phyloP scores from a whole-genome alignment of 2,113 vertebrate genomes.

The Antennarius striatus region DNA sequence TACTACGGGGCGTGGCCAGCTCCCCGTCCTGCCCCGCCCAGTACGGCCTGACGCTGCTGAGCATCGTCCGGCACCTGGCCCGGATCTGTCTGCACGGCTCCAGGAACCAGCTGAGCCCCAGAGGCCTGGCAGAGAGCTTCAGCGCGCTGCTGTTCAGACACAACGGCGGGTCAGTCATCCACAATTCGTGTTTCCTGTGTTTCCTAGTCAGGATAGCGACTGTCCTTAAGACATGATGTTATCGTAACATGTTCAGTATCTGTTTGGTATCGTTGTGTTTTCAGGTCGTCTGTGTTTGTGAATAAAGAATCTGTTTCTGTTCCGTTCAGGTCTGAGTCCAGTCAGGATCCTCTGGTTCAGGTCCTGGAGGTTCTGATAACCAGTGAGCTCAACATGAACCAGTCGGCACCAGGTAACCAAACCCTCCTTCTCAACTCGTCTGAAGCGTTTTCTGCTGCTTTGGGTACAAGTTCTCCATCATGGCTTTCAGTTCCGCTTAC shows the following conservation, averaged over 20 bases:
- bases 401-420: constrained; percentile 89
- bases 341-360: constrained; percentile 86
- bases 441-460: not conserved
- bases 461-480: not conserved
- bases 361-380: constrained; percentile 90
- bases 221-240: no score
- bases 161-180: constrained; percentile 76
- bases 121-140: constrained; percentile 87
- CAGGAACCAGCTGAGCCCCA: constrained; percentile 87
- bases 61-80: constrained; percentile 91
- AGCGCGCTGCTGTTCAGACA: constrained; percentile 90
- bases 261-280: no score
- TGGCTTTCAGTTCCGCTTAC: constrained; percentile 4
- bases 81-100: constrained; percentile 84
- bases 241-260: no score
- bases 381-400: constrained; percentile 92
- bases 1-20: constrained; percentile 85
- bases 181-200: not conserved
- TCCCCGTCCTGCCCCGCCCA: constrained; percentile 88
- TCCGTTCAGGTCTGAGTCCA: constrained; percentile 84
- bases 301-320: not conserved
- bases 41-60: constrained; percentile 92
- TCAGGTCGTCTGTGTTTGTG: not conserved
- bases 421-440: not conserved
- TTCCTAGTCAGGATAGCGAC: no score